Conservation (phyloP, 2,888 invertebrate genomes). For the Acleris literana region DNA sequence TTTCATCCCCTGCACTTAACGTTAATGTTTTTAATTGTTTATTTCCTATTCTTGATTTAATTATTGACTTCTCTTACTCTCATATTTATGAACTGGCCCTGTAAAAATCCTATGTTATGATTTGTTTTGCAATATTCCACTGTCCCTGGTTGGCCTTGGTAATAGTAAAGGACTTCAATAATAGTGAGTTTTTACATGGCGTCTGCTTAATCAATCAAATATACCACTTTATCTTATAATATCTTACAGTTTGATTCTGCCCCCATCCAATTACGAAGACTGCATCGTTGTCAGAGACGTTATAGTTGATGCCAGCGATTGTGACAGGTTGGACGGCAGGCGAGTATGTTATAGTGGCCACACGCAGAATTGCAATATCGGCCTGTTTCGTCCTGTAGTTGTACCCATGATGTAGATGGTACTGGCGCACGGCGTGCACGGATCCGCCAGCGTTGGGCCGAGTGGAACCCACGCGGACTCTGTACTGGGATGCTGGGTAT, state of each 20-base stretch:
- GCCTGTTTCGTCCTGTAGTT: conserved; percentile 16
- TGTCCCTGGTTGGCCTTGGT: no score
- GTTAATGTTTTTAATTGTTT: no score
- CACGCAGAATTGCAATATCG: conserved; percentile 20
- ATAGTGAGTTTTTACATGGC: no score
- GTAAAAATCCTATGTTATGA: no score
- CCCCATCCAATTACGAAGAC: conserved; percentile 27
- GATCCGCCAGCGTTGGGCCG: conserved; percentile 19
- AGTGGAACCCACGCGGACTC: conserved; percentile 20
- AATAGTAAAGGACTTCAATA: no score
- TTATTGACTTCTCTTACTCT: no score
- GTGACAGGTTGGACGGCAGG: conserved; percentile 15
- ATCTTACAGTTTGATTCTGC: conserved; percentile 26
- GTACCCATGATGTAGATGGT: conserved; percentile 18
- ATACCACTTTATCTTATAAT: no score
- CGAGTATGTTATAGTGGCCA: conserved; percentile 11
- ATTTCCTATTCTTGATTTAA: no score
- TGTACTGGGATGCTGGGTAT: conserved; percentile 23
- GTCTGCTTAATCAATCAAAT: no score
- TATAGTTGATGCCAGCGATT: conserved; percentile 25
- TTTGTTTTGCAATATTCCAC: no score
- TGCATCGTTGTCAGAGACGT: conserved; percentile 19
- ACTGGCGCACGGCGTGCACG: conserved; percentile 6
- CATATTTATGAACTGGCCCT: no score
- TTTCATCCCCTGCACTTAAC: no score